Evolutionary conservation across 1,140 invertebrate species (phyloP).

Genomic region (Bemisia tabaci): DNA sequence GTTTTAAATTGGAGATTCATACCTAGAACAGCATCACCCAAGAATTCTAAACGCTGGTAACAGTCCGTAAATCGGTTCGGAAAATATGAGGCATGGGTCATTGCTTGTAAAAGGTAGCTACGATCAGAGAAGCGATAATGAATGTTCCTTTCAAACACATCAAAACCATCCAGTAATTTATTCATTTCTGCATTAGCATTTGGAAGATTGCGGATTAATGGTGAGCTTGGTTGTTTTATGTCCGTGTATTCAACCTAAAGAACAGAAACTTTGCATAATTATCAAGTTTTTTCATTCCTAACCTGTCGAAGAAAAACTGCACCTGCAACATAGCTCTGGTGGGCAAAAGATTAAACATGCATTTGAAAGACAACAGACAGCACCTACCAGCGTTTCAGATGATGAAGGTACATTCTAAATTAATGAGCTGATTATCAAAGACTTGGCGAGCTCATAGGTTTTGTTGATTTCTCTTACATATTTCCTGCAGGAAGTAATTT

Average conservation of each 20-base stretch:
- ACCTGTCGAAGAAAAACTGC: too few species aligned
- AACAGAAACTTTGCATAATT: background rate
- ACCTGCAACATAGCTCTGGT: too few species aligned
- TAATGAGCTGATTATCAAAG: too few species aligned
- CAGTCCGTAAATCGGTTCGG: slow-evolving; percentile 73
- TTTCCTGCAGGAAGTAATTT: too few species aligned
- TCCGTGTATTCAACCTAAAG: slow-evolving; percentile 10
- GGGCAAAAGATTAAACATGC: too few species aligned
- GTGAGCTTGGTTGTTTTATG: slow-evolving; percentile 14
- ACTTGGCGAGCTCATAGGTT: too few species aligned
- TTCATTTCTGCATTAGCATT: slow-evolving; percentile 12
- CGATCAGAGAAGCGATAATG: slow-evolving; percentile 51
- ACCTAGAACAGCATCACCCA: slow-evolving; percentile 85
- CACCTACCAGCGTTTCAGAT: too few species aligned
- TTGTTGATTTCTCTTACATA: too few species aligned
- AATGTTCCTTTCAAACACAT: slow-evolving; percentile 43
- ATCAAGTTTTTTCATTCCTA: too few species aligned
- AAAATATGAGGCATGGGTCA: slow-evolving; percentile 85
- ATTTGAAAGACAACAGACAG: too few species aligned
- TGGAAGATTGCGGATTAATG: slow-evolving; percentile 12
- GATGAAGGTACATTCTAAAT: too few species aligned
- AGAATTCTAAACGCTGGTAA: slow-evolving; percentile 88
- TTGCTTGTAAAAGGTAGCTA: slow-evolving; percentile 55
- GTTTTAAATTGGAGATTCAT: too few species aligned
- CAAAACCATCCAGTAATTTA: slow-evolving; percentile 14